Base-by-base conservation (phyloP, 2,797 vertebrate species). In the Clarias laeviceps region DNA sequence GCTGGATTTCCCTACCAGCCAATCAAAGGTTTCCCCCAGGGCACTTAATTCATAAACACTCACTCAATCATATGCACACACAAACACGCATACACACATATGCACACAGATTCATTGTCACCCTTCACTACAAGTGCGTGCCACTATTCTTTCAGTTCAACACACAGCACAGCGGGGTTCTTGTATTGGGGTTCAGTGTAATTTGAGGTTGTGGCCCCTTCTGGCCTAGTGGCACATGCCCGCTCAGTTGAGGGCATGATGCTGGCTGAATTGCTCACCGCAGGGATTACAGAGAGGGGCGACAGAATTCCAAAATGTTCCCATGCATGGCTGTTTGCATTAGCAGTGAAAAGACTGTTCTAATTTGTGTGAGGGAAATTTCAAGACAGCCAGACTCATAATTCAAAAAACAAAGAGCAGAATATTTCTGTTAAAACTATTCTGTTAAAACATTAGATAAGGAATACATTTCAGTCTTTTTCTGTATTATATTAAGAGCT, bases 1-100 rank as follows among this genome's bases (percentile, higher is more conserved):
- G 90, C 88, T 89, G 86, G 88, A 87, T 90, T 92, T 90, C 87
- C 88, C 90, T 87, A 82, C 73, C 88, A 91, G 89, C 91, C 91
- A 92, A 92, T 92, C 91, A 90, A 88, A 88, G 61, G 62, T 80
- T 87, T 72, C 86, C 84, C 87, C 74, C n/a, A 65, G 57, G 88
- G 82, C 81, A 77, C 82, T 87, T 84, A 62, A 84, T 89, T 85
- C 87, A 86, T 80, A 88, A 90, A 87, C 73, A 86, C 83, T 84
- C 77, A 81, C 86, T 87, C 86, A 77, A 84, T 87, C 86, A 84
- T 84, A 84, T 29, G 45, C 77, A 69, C 82, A 82, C 45, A 80
- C 72, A 69, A 65, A 69, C 80, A 82, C 61, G 76, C 64, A 85
- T 77, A 77, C 86, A 88, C 87, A 84, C 59, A 64, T 34, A 83